Evolutionary conservation across 2,888 invertebrate genomes (phyloP).

Genomic region (Homarus gammarus): DNA sequence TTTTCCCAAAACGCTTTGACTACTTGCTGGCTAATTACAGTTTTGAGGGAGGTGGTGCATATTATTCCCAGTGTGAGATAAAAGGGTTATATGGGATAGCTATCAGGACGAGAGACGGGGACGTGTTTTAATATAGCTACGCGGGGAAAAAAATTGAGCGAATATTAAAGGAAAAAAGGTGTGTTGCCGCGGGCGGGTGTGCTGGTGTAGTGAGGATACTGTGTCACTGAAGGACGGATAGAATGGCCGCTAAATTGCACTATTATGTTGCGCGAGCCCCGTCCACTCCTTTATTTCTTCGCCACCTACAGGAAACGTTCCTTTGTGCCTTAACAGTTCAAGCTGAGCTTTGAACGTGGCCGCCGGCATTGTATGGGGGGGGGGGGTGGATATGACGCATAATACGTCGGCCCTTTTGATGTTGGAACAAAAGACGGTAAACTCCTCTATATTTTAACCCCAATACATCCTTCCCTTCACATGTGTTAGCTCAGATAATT

Average conservation of each 20-base stretch:
- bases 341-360: neutral
- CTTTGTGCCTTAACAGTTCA: conserved; percentile 1
- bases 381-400: too few species aligned
- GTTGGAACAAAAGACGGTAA: too few species aligned
- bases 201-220: conserved; percentile 28
- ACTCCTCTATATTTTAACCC: neutral
- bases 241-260: conserved; percentile 42
- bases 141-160: neutral
- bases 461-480: neutral
- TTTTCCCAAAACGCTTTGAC: neutral
- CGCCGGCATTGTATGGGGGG: too few species aligned
- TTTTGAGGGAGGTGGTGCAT: neutral
- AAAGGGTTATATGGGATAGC: neutral
- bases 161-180: conserved; percentile 28
- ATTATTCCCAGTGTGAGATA: neutral
- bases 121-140: neutral
- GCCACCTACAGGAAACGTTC: neutral
- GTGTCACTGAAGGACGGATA: conserved; percentile 35
- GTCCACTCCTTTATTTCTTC: conserved; percentile 16
- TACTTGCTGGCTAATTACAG: neutral
- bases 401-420: too few species aligned
- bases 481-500: neutral
- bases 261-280: conserved; percentile 14
- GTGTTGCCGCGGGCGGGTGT: neutral
- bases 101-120: conserved; percentile 3